phyloP scores from a whole-genome alignment of 1,140 invertebrate species.

The Apolygus lucorum region DNA sequence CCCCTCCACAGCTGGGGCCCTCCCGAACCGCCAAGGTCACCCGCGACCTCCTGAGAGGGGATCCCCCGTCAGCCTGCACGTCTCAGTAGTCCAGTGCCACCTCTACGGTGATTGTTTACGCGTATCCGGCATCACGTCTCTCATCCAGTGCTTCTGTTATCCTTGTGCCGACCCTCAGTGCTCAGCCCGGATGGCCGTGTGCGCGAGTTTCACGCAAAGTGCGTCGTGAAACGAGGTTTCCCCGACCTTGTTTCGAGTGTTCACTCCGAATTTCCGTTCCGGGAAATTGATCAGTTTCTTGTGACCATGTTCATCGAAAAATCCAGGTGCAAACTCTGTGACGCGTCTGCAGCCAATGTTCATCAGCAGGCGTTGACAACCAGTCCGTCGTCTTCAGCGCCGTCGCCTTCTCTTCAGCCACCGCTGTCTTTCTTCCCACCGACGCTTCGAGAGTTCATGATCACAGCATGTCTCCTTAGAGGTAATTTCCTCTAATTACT shows the following conservation, averaged over 20 bases:
- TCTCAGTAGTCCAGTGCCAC: neutral
- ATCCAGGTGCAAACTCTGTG: neutral
- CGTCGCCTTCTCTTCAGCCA: neutral
- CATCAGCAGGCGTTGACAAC: neutral
- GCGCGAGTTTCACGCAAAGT: neutral
- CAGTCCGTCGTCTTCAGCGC: neutral
- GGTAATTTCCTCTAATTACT: too few species aligned
- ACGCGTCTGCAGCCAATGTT: neutral
- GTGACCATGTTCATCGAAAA: slow-evolving; percentile 7
- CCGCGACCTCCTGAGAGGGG: neutral
- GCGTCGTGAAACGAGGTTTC: neutral
- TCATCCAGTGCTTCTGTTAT: neutral
- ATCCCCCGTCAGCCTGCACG: neutral
- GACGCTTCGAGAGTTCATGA: neutral
- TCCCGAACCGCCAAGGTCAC: neutral
- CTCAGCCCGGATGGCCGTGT: neutral
- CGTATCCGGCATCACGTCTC: neutral
- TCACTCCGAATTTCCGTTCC: neutral
- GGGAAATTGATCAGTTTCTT: neutral
- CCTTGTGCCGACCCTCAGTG: neutral
- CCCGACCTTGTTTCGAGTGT: neutral
- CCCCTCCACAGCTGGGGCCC: neutral
- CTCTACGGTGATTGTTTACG: neutral
- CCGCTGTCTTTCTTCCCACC: neutral
- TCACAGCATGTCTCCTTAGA: slow-evolving; percentile 5